phyloP scores from a whole-genome alignment of 2,888 invertebrate genomes.

The Phyto melanocephala region DNA sequence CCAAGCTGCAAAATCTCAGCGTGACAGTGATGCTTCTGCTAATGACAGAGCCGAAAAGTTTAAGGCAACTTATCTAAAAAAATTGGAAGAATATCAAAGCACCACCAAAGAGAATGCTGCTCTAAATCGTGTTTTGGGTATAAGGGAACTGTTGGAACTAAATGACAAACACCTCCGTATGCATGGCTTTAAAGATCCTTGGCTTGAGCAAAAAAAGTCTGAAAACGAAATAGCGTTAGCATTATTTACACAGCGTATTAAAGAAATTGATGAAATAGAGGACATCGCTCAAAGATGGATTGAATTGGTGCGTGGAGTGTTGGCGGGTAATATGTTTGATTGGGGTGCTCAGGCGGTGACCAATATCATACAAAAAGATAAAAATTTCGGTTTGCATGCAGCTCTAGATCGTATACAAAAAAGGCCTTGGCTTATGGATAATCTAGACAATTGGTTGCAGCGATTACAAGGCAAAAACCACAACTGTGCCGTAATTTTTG shows the following conservation, averaged over 20 bases:
- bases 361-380: conserved; percentile 87
- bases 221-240: conserved; percentile 91
- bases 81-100: conserved; percentile 80
- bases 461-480: conserved; percentile 86
- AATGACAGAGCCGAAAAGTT: conserved; percentile 89
- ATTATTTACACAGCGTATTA: conserved; percentile 84
- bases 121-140: conserved; percentile 86
- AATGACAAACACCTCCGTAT: conserved; percentile 94
- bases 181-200: conserved; percentile 94
- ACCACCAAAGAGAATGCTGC: conserved; percentile 66
- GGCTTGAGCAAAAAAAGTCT: conserved; percentile 89
- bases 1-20: conserved; percentile 88
- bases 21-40: conserved; percentile 82
- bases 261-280: conserved; percentile 85
- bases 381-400: conserved; percentile 88
- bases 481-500: conserved; percentile 94
- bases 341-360: conserved; percentile 97
- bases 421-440: conserved; percentile 95
- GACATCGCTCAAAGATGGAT: conserved; percentile 82
- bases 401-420: conserved; percentile 90
- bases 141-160: conserved; percentile 92
- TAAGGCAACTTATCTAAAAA: conserved; percentile 88
- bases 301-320: conserved; percentile 83
- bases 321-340: conserved; percentile 97
- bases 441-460: conserved; percentile 89